Evolutionary conservation across 2,113 vertebrate genomes (phyloP).

Genomic region (Nettapus auritus): DNA sequence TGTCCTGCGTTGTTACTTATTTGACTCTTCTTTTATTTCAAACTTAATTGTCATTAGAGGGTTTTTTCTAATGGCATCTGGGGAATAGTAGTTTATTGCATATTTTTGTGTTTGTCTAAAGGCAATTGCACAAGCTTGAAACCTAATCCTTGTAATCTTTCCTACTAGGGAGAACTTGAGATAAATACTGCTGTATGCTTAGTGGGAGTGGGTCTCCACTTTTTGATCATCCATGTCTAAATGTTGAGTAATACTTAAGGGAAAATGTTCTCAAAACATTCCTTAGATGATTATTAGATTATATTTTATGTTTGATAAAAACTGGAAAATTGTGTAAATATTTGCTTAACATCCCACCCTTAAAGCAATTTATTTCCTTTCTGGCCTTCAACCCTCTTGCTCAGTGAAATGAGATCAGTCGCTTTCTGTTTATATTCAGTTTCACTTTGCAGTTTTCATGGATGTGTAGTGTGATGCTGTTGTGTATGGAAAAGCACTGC

Average conservation of each 20-base stretch:
- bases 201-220: constrained; percentile 58
- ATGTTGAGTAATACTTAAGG: constrained; percentile 69
- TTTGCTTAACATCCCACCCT: constrained; percentile 69
- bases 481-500: neutral
- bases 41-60: constrained; percentile 6
- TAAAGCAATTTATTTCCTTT: constrained; percentile 62
- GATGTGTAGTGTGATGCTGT: neutral
- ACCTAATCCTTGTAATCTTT: constrained; percentile 57
- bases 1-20: constrained; percentile 21
- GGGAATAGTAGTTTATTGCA: constrained; percentile 49
- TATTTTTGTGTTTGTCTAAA: constrained; percentile 64
- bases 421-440: constrained; percentile 58
- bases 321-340: constrained; percentile 66
- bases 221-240: constrained; percentile 66
- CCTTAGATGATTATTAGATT: constrained; percentile 73
- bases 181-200: constrained; percentile 52
- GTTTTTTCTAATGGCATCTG: constrained; percentile 4
- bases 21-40: constrained; percentile 55
- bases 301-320: constrained; percentile 73
- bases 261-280: constrained; percentile 70
- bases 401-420: constrained; percentile 59
- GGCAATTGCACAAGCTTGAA: constrained; percentile 54
- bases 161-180: constrained; percentile 30
- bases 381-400: constrained; percentile 52
- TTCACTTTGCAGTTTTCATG: constrained; percentile 46